Evolutionary conservation across 2,113 vertebrate genomes (phyloP), one percentile per base, ranked within the genome.

Genomic region (Myrmophylax atrothorax): DNA sequence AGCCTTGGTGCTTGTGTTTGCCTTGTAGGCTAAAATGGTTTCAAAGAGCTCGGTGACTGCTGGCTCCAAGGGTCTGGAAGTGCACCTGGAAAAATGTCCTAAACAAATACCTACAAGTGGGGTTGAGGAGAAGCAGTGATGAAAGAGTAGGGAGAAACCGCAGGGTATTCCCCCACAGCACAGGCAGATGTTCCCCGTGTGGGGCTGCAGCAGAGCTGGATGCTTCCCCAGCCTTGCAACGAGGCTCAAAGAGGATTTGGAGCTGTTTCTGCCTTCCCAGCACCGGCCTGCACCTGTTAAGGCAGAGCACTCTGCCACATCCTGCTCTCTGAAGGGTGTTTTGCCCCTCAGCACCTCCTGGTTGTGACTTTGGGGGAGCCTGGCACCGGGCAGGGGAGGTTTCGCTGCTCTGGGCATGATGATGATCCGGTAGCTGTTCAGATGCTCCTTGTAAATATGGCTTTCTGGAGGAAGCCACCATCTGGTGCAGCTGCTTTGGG

Each of bases 371-470:
- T 2, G 5, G 37, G 80, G n/a, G 18, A 63, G 31, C 18, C 33
- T 53, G 28, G n/a, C 49, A 26, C 28, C 0, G 3, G 46, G 50
- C 50, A 31, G 59, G 18, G 35, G n/a, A 59, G 20, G 29, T 74
- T 90, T 66, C 1, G 9, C 59, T 70, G 63, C 38, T 84, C 38
- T 62, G 1, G 0, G n/a, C 40, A 26, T 0, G 0, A 3, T 1
- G 7, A 31, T 35, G 67, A 60, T 68, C 28, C 0, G 0, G 59
- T 40, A 23, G 40, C 46, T 86, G 2, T 66, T 89, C 35, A 24
- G 42, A 55, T 46, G 28, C 38, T 33, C 23, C 58, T 50, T 0
- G 0, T n/a, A 76, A 87, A 83, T 16, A 35, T 1, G 2, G 55
- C 35, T 58, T 91, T 77, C 79, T 40, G 59, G 59, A 76, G 72